Base-by-base conservation (phyloP, 2,888 invertebrate species). In the Leptinotarsa juncta region DNA sequence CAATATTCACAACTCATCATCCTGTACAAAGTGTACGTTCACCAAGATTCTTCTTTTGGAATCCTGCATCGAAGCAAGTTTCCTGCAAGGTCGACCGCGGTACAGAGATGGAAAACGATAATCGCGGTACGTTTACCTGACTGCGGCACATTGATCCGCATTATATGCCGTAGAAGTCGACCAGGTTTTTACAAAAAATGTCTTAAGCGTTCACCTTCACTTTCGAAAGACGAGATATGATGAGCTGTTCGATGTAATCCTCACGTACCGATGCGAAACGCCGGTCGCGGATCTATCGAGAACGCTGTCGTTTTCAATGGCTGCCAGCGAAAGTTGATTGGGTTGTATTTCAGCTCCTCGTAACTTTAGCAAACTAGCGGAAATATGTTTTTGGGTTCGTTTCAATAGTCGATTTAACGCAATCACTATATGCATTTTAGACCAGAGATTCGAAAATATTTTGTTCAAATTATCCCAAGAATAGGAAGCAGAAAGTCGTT, bases 101-200 rank as follows among this genome's bases (percentile, higher is more conserved):
- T 65, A 69, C 75, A 57, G 73, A 70, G 74, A 62, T 78, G 76
- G 75, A 80, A 77, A 80, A 82, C 80, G 81, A 81, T 82, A 79
- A 82, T 82, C 80, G 76, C 75, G 80, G 82, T 77, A 77, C 82
- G 76, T 82, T 82, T 82, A 81, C 82, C 82, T 78, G 77, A 72
- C 80, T 75, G 75, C 78, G 80, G 81, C 81, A 82, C 82, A 81
- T 79, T 82, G 82, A 82, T 81, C 82, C 81, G 81, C 75, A 81
- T 79, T 78, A 75, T 73, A 72, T 75, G 72, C 67, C 32, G 42
- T 57, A 71, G 69, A 71, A 69, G 72, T 73, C 74, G 74, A 74
- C 68, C 77, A 68, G 68, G 76, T 78, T 80, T 76, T 75, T 75
- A 70, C 72, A 51, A 49, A 51, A 67, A 71, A 71, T 23, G 26